Conservation (phyloP, 2,797 vertebrate genomes). For the Macroramphosus scolopax region DNA sequence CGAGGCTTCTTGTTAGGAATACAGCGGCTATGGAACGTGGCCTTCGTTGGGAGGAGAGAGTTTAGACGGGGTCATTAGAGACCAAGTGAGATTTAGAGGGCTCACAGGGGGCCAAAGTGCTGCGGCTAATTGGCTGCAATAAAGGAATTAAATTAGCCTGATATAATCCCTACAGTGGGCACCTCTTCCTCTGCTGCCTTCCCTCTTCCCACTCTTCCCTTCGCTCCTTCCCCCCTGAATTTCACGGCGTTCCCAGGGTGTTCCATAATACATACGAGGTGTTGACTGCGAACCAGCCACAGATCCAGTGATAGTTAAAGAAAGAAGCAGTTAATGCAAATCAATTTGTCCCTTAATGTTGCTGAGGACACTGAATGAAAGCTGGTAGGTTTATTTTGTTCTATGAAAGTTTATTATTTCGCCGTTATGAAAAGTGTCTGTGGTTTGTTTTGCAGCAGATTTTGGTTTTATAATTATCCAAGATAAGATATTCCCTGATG, state of each 20-base stretch:
- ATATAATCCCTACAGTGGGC: slow-evolving; percentile 68
- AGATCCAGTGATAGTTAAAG: too few relatives aligned
- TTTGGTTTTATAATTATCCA: too few relatives aligned
- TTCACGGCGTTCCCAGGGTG: slow-evolving; percentile 32
- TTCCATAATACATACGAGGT: slow-evolving; percentile 4
- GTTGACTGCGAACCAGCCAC: too few relatives aligned
- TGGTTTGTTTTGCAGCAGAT: too few relatives aligned
- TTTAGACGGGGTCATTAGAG: slow-evolving; percentile 61
- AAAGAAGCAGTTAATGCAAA: too few relatives aligned
- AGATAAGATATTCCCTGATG: too few relatives aligned
- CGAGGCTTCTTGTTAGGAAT: slow-evolving; percentile 37
- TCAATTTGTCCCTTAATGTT: too few relatives aligned
- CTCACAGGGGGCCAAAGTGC: slow-evolving; percentile 57
- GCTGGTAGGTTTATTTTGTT: too few relatives aligned
- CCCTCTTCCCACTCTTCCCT: slow-evolving; percentile 39
- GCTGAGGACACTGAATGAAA: too few relatives aligned
- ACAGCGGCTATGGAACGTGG: slow-evolving; percentile 26
- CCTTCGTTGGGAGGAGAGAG: slow-evolving; percentile 42
- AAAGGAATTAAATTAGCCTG: slow-evolving; percentile 70
- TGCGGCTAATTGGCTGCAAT: slow-evolving; percentile 72
- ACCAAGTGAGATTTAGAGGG: slow-evolving; percentile 32
- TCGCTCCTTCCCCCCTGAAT: too few relatives aligned
- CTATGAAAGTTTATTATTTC: too few relatives aligned
- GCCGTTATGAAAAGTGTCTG: too few relatives aligned
- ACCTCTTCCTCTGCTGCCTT: slow-evolving; percentile 16